Evolutionary conservation across 2,888 invertebrate species (phyloP).

Genomic region (Leptopilina syphax): DNA sequence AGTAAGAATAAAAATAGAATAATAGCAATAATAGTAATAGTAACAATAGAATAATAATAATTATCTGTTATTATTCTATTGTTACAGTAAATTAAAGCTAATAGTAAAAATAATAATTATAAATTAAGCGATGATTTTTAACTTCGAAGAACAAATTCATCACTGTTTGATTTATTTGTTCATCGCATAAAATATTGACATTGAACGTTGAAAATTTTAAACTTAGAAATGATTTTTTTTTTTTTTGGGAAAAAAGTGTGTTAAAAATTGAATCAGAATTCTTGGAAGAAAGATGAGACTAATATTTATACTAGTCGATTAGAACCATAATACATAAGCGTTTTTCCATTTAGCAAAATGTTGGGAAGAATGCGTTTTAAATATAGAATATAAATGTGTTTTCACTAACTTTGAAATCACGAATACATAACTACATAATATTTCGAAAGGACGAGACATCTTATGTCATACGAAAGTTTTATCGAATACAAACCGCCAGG

Average conservation of each 20-base stretch:
- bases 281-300: not conserved
- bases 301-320: constrained; percentile 9
- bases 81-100: too few relatives aligned
- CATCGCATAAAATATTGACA: too few relatives aligned
- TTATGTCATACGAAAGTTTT: constrained; percentile 33
- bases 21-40: too few relatives aligned
- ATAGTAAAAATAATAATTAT: too few relatives aligned
- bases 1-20: too few relatives aligned
- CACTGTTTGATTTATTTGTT: too few relatives aligned
- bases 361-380: constrained; percentile 27
- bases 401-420: constrained; percentile 34
- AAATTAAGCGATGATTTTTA: too few relatives aligned
- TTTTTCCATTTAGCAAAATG: constrained; percentile 8
- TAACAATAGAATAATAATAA: too few relatives aligned
- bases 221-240: not conserved
- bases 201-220: too few relatives aligned
- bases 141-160: too few relatives aligned
- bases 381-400: constrained; percentile 21
- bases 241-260: too few relatives aligned
- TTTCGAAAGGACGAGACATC: constrained; percentile 28
- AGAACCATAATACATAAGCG: not conserved
- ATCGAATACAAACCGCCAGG: constrained; percentile 2
- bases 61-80: too few relatives aligned
- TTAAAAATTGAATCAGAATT: not conserved
- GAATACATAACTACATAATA: constrained; percentile 27